Conservation (phyloP, 2,888 invertebrate genomes). For the Cephus runcator region DNA sequence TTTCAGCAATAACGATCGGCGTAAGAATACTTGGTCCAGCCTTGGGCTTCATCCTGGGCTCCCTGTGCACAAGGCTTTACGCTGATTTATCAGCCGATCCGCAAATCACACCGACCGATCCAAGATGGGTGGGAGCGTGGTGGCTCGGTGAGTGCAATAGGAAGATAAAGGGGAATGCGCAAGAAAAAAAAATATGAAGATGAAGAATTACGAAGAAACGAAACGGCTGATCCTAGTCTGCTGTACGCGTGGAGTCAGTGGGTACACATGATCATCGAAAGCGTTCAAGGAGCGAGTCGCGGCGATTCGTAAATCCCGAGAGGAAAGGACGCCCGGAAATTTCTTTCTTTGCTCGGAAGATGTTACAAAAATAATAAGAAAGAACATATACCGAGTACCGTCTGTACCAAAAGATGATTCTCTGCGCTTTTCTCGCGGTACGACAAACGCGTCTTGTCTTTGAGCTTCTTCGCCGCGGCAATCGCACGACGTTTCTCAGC, state of each 20-base stretch:
- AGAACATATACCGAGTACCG: neutral
- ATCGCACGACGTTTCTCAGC: neutral
- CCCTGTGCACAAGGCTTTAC: conserved; percentile 87
- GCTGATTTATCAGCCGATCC: conserved; percentile 82
- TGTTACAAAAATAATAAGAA: neutral
- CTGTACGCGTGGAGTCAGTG: neutral
- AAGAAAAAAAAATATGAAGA: neutral
- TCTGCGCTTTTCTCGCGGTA: neutral
- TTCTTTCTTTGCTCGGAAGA: neutral
- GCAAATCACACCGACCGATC: conserved; percentile 81
- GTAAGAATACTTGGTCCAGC: conserved; percentile 92
- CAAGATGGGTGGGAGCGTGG: conserved; percentile 97
- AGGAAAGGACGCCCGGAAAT: neutral
- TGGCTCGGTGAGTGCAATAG: conserved; percentile 82
- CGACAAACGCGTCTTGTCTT: neutral
- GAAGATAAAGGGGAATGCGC: neutral
- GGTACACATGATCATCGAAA: no score
- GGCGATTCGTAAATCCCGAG: neutral
- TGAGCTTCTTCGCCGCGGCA: neutral
- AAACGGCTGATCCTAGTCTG: neutral
- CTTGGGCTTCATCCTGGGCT: conserved; percentile 89
- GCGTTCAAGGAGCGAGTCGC: neutral
- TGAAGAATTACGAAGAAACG: neutral
- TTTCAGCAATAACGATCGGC: conserved; percentile 88
- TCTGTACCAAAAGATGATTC: neutral